Evolutionary conservation across 1,140 invertebrate genomes (phyloP), one percentile per base, ranked within the genome.

Genomic region (Achatina immaculata): DNA sequence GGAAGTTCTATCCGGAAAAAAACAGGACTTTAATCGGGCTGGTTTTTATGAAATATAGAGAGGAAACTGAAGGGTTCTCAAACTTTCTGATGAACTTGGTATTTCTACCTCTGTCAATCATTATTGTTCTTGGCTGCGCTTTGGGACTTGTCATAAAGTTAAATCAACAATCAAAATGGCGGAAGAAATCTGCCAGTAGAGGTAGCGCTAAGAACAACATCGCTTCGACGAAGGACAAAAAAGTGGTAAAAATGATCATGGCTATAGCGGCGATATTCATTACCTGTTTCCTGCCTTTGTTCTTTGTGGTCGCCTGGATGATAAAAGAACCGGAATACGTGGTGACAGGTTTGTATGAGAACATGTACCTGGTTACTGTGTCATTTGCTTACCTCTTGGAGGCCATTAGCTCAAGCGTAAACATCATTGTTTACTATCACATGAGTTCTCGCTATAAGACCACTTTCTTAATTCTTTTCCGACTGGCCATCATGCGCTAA

Each of bases 61-160:
- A 24, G n/a, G n/a, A 11, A 58, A 58, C 11, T 24, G 6, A 24
- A 58, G 55, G 55, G 55, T 21, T 58, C 55, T 58, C 55, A 9
- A 58, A 58, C 55, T 58, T 58, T n/a, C n/a, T 58, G n/a, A 58
- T 58, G 55, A 58, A 58, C 21, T 58, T 58, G n/a, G 11, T 58
- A 58, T n/a, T 58, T 14, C 55, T 58, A 4, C 55, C 55, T 24
- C 55, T 58, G 11, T 58, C 55, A 14, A 9, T 58, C n/a, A 58
- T 58, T 58, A 58, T 58, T 4, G 55, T 58, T 58, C 55, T 58
- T n/a, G 24, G 55, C n/a, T 58, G 55, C n/a, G 55, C 55, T 21
- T 58, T 58, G 21, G 55, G 55, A n/a, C 55, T 58, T 14, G 55
- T 58, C 14, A 21, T 58, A 58, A 58, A 58, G 21, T n/a, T 58